Conservation (phyloP, 2,888 invertebrate genomes). For the Parnassius orleans region DNA sequence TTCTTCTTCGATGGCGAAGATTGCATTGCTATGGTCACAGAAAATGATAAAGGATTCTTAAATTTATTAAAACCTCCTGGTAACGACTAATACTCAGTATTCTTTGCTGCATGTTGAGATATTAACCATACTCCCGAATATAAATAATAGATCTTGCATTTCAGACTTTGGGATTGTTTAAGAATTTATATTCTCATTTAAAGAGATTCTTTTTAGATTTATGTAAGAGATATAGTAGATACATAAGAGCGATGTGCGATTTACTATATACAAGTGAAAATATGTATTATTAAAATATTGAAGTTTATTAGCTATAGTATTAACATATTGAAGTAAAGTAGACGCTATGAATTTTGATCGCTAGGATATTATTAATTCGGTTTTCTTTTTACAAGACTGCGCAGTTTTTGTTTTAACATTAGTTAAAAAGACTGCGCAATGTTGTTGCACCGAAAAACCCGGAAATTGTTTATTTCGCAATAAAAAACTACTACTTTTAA, state of each 20-base stretch:
- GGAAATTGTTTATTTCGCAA: too few relatives aligned
- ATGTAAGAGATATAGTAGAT: constrained; percentile 23
- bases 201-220: constrained; percentile 11
- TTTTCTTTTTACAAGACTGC: too few relatives aligned
- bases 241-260: constrained; percentile 33
- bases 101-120: constrained; percentile 74
- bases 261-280: too few relatives aligned
- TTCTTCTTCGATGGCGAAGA: constrained; percentile 33
- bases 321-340: too few relatives aligned
- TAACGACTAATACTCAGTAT: constrained; percentile 50
- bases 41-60: constrained; percentile 47
- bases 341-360: too few relatives aligned
- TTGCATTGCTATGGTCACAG: constrained; percentile 61
- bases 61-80: constrained; percentile 42
- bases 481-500: neutral
- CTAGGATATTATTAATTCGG: too few relatives aligned
- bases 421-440: too few relatives aligned
- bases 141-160: constrained; percentile 24
- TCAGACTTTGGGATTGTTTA: constrained; percentile 34
- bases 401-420: too few relatives aligned
- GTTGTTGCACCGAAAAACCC: too few relatives aligned
- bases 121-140: constrained; percentile 58
- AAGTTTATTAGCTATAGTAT: too few relatives aligned
- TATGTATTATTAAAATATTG: too few relatives aligned
- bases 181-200: constrained; percentile 30